A percentile compares a stretch with the other conserved stretches of the same genome.
Conservation (phyloP, 2,888 invertebrate species). For the Lordiphosa andalusiaca region DNA sequence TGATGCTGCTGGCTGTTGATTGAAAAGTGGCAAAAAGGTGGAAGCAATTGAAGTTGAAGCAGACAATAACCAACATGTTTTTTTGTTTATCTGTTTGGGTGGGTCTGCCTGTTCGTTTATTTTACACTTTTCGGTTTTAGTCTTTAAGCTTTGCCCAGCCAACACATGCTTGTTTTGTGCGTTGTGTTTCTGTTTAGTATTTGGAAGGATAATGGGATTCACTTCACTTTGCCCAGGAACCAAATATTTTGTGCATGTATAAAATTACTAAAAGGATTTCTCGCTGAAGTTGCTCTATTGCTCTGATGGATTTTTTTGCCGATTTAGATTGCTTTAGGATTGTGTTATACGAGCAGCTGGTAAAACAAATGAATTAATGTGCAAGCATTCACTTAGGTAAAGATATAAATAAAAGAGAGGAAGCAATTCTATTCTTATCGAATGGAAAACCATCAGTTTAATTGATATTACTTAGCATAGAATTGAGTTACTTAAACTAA, state of each 20-base stretch:
- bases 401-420: neutral
- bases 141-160: constrained; percentile 5
- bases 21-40: constrained; percentile 36
- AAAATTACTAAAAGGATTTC: constrained; percentile 59
- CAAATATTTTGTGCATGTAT: constrained; percentile 53
- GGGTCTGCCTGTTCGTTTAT: constrained; percentile 17
- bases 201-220: constrained; percentile 46
- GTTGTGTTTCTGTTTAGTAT: constrained; percentile 13
- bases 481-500: too few species aligned
- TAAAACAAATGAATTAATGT: constrained; percentile 27
- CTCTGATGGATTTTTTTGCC: neutral
- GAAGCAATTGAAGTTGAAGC: constrained; percentile 15
- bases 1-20: constrained; percentile 34
- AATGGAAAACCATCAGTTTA: too few species aligned
- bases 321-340: too few species aligned
- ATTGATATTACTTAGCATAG: too few species aligned
- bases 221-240: constrained; percentile 37
- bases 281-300: constrained; percentile 8
- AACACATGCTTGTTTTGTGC: too few species aligned
- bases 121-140: constrained; percentile 6
- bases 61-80: constrained; percentile 54
- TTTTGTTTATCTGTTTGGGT: constrained; percentile 51
- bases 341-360: constrained; percentile 32
- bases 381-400: neutral
- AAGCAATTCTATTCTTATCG: too few species aligned